A percentile compares a stretch with the other conserved stretches of the same genome.
These are phyloP conservation scores for Fragum sueziense DNA, from an alignment of 2,888 invertebrate genomes.

Conservation along the genomic window DNA sequence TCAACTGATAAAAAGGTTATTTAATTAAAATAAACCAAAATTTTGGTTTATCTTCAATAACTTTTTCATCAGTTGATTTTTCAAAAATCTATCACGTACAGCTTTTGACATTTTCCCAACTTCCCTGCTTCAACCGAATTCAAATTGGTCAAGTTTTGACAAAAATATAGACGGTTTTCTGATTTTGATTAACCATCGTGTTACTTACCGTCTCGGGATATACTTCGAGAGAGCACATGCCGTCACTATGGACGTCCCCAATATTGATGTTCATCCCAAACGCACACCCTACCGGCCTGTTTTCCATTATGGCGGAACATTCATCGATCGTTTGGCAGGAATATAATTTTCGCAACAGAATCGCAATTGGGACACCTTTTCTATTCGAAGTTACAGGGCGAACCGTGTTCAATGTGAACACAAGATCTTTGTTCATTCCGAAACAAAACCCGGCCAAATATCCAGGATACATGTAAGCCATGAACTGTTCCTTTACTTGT, in stretches of 20 bases:
- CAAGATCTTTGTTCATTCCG: conserved; percentile 38
- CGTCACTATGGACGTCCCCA: conserved; percentile 17
- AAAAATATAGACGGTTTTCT: no score
- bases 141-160: no score
- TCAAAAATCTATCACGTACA: no score
- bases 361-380: conserved; percentile 29
- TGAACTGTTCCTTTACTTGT: conserved; percentile 27
- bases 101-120: no score
- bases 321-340: conserved; percentile 32
- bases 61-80: no score
- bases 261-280: conserved; percentile 46
- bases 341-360: conserved; percentile 32
- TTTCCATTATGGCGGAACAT: conserved; percentile 25
- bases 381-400: conserved; percentile 23
- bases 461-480: conserved; percentile 44
- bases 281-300: conserved; percentile 39
- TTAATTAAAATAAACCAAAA: no score
- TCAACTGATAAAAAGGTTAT: no score
- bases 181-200: no score
- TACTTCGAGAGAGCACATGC: conserved; percentile 45
- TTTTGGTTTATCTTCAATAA: no score
- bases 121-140: no score
- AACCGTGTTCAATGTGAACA: conserved; percentile 38
- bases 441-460: conserved; percentile 44
- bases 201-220: conserved; percentile 40